Evolutionary conservation across 2,113 vertebrate genomes (phyloP).

Genomic region (Lipophrys pholis): DNA sequence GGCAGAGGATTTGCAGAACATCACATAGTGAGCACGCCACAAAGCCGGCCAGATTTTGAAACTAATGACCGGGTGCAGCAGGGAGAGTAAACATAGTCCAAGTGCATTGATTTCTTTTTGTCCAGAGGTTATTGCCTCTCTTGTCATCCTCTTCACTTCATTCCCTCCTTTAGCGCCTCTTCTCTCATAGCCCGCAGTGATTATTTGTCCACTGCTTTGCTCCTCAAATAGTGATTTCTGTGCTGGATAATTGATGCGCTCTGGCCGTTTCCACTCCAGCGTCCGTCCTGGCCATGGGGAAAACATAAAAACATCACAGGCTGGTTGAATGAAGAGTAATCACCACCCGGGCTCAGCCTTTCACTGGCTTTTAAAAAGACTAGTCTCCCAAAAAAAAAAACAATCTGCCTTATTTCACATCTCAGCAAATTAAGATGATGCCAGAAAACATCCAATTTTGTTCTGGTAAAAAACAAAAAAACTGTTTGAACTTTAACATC

Average conservation of each 20-base stretch:
- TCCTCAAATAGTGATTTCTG: constrained; percentile 58
- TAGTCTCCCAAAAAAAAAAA: constrained; percentile 21
- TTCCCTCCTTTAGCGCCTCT: constrained; percentile 5
- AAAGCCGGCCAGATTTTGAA: constrained; percentile 51
- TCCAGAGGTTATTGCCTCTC: constrained; percentile 44
- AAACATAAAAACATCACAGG: constrained; percentile 53
- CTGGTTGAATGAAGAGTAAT: constrained; percentile 49
- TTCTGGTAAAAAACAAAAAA: no score
- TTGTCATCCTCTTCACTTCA: constrained; percentile 47
- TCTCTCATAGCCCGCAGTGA: constrained; percentile 47
- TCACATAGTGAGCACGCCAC: constrained; percentile 10
- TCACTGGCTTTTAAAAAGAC: neutral
- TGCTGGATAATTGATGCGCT: constrained; percentile 61
- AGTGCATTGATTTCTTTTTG: constrained; percentile 59
- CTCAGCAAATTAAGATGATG: no score
- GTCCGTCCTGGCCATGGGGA: constrained; percentile 21
- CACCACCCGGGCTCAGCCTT: neutral
- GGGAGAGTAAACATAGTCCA: constrained; percentile 51
- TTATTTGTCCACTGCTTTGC: constrained; percentile 61
- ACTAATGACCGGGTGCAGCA: constrained; percentile 63
- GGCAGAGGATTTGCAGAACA: constrained; percentile 35
- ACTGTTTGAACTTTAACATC: no score
- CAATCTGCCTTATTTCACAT: neutral
- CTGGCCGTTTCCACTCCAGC: constrained; percentile 31
- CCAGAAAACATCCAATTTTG: no score